Evolutionary conservation across 2,888 invertebrate species (phyloP), one percentile per base, ranked within the genome.

Genomic region (Lysandra bellargus): DNA sequence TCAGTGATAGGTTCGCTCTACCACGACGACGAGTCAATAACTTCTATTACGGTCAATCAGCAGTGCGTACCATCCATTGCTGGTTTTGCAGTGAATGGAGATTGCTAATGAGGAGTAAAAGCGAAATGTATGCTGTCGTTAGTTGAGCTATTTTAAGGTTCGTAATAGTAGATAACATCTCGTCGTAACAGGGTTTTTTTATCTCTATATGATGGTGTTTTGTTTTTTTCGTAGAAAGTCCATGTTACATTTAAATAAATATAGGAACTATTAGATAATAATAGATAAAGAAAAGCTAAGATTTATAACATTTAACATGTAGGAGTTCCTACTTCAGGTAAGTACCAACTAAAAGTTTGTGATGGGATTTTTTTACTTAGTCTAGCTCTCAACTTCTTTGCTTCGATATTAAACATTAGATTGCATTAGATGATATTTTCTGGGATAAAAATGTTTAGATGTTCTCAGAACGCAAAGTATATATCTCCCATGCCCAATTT

Each of bases 1-100:
- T 92, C 88, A 90, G 90, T 86, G 93, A 93, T 92, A 91, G 93
- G 89, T 84, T 84, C 85, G 82, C 76, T 72, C 83, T 85, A 93
- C 88, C 81, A 83, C 78, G 84, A 80, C 23, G 79, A 80, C 81
- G 80, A 23, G 79, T 77, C 78, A 80, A 60, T 78, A 37, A 4
- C 23, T 61, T 7, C 0, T 33, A 3, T 69, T 7, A 33, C 78
- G 72, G 78, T 78, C n/a, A 17, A 60, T 33, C 79, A 80, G 60
- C 6, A 57, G 1, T 14, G 12, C 78, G 78, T 7, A 0, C 0
- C 0, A 40, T 86, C 80, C 87, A 88, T 84, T 85, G 86, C 87
- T 77, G 80, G 6, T 79, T 85, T 81, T 57, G 1, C 0, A 12
- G 23, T 0, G 0, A 3, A 12, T 1, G 6, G 12, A 0, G 1